Base-by-base conservation (phyloP, 1,140 invertebrate species). In the Aphidius ervi region DNA sequence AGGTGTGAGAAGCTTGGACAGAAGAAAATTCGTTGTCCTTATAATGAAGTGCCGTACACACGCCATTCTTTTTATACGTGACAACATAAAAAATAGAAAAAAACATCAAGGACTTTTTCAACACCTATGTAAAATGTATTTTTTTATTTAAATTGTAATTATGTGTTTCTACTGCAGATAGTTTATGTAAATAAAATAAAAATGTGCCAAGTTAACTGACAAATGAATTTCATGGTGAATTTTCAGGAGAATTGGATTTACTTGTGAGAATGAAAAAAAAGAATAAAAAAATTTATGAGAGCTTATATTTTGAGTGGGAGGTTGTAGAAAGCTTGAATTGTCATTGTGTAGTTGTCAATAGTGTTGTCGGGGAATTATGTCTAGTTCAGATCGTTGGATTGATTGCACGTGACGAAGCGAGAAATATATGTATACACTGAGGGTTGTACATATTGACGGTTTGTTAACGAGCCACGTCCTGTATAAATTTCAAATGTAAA, bases 11-110 rank as follows among this genome's bases (percentile, higher is more conserved):
- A 16, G 16, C 56, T 40, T 53, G 56, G 61, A 61, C 53, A 49
- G 61, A 63, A 69, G 61, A 67, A 69, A 67, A 67, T 67, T 70
- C 63, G 68, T 65, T 64, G 59, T 65, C 65, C 63, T 52, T 70
- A 70, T 67, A 71, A 70, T 66, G 71, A 70, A 69, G 66, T 69
- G 66, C 68, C 70, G 65, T 64, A 54, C 63, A 56, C 62, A 67
- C 56, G 43, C 58, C 48, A 60, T 61, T 62, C 55, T 61, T 47
- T 61, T 54, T 48, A 49, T 61, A 48, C 49, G 47, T 58, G 61
- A 47, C 23, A 31, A 31, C 23, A 31, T 45, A 49, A 46, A 56
- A 46, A 48, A 53, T 45, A 43, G 37, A 42, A 46, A 56, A 7
- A 48, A 6, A 43, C 42, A 43, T 10, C 49, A 9, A 16, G 49